A percentile compares a stretch with the other conserved stretches of the same genome.
These are phyloP conservation scores for Hanleya hanleyi DNA, from an alignment of 2,888 invertebrate genomes.

Conservation along the genomic window DNA sequence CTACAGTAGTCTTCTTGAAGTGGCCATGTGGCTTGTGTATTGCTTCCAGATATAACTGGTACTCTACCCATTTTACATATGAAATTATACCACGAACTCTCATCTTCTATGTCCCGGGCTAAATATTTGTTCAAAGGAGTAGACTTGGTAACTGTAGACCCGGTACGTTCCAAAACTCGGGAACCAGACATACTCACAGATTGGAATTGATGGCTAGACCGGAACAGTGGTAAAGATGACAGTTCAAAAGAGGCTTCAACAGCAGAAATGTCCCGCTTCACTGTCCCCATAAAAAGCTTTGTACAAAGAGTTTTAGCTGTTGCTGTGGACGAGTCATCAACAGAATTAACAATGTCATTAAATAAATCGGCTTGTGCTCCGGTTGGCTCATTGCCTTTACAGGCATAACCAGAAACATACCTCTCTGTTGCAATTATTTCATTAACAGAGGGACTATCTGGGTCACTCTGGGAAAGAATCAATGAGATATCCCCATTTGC, in stretches of 20 bases:
- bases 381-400: conserved; percentile 44
- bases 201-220: conserved; percentile 39
- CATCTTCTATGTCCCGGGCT: background rate
- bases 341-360: conserved; percentile 16
- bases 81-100: conserved; percentile 15
- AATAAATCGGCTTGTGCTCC: conserved; percentile 39
- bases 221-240: conserved; percentile 30
- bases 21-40: too few relatives aligned
- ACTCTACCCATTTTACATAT: conserved; percentile 16
- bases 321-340: conserved; percentile 11
- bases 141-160: conserved; percentile 25
- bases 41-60: conserved; percentile 15
- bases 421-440: conserved; percentile 33
- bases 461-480: conserved; percentile 37
- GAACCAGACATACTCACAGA: conserved; percentile 34
- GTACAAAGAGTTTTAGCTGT: conserved; percentile 31
- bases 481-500: conserved; percentile 45
- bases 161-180: conserved; percentile 29
- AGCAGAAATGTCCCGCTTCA: conserved; percentile 42
- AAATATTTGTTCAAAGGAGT: conserved; percentile 36
- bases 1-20: too few relatives aligned
- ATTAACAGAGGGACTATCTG: conserved; percentile 40
- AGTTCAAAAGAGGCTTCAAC: conserved; percentile 34
- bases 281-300: conserved; percentile 38
- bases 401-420: conserved; percentile 39